Conservation (phyloP, 2,888 invertebrate genomes). For the Galeopsomyia nigrocyanea region DNA sequence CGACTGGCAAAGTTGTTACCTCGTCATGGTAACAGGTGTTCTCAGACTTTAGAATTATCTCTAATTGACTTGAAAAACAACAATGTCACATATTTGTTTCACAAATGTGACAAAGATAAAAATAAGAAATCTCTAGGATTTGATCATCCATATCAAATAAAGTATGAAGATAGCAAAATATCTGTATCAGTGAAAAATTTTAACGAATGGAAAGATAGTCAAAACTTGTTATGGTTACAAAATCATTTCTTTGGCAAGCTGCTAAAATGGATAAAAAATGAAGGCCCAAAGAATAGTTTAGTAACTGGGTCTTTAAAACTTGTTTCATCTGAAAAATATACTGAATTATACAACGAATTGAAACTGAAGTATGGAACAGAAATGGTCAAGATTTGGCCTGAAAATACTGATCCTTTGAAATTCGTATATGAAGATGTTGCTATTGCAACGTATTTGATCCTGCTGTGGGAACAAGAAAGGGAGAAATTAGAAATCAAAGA, state of each 20-base stretch:
- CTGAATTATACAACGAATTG: slow-evolving; percentile 78
- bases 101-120: slow-evolving; percentile 66
- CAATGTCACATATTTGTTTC: slow-evolving; percentile 68
- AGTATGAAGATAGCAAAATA: slow-evolving; percentile 48
- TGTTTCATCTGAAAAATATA: slow-evolving; percentile 79
- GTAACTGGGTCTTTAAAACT: slow-evolving; percentile 74
- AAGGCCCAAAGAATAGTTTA: slow-evolving; percentile 52
- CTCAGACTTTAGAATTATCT: slow-evolving; percentile 65
- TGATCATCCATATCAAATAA: slow-evolving; percentile 56
- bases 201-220: slow-evolving; percentile 40
- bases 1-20: slow-evolving; percentile 68
- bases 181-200: slow-evolving; percentile 45
- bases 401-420: slow-evolving; percentile 93
- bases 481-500: slow-evolving; percentile 62
- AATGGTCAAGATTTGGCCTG: slow-evolving; percentile 89
- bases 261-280: slow-evolving; percentile 74
- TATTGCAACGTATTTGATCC: slow-evolving; percentile 88
- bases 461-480: slow-evolving; percentile 81
- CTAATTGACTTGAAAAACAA: slow-evolving; percentile 65
- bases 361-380: slow-evolving; percentile 84
- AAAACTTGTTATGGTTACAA: slow-evolving; percentile 71
- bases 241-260: slow-evolving; percentile 74
- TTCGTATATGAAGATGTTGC: slow-evolving; percentile 97
- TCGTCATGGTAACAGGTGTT: slow-evolving; percentile 63
- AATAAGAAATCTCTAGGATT: slow-evolving; percentile 68